These are phyloP conservation scores for Diaprepes abbreviatus DNA, from an alignment of 2,888 invertebrate genomes.

Conservation along the genomic window DNA sequence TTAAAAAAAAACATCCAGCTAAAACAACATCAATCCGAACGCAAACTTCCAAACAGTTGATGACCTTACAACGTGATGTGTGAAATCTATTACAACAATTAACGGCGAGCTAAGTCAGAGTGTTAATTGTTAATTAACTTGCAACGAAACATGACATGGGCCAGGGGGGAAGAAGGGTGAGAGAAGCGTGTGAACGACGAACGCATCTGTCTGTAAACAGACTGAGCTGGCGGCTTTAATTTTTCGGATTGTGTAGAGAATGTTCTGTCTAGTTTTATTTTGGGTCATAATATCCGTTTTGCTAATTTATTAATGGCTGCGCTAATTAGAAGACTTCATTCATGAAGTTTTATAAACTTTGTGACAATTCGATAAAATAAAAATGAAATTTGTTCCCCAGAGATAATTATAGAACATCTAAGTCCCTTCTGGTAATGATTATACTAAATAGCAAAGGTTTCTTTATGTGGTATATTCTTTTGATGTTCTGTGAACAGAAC, in stretches of 20 bases:
- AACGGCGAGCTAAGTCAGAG: slow-evolving; percentile 60
- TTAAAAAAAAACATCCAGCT: no score
- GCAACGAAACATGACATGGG: slow-evolving; percentile 57
- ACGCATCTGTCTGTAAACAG: slow-evolving; percentile 44
- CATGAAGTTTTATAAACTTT: slow-evolving; percentile 1
- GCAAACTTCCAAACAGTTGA: not conserved
- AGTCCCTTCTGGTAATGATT: no score
- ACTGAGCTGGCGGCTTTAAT: slow-evolving; percentile 20
- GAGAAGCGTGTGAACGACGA: slow-evolving; percentile 59
- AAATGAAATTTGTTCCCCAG: no score
- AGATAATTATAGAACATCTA: no score
- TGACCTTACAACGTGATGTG: slow-evolving; percentile 48
- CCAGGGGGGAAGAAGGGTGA: slow-evolving; percentile 42
- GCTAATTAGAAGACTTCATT: slow-evolving; percentile 26
- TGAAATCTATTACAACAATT: slow-evolving; percentile 61
- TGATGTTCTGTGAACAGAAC: no score
- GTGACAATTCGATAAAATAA: no score
- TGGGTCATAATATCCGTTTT: slow-evolving; percentile 33
- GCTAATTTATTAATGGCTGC: slow-evolving; percentile 2
- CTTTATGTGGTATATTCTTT: no score
- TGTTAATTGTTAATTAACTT: slow-evolving; percentile 63
- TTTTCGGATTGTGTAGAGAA: slow-evolving; percentile 28
- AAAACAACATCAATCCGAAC: not conserved
- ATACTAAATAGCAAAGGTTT: no score
- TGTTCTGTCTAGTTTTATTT: slow-evolving; percentile 34